phyloP scores from a whole-genome alignment of 2,888 invertebrate species.

The Sarcophaga caerulescens region DNA sequence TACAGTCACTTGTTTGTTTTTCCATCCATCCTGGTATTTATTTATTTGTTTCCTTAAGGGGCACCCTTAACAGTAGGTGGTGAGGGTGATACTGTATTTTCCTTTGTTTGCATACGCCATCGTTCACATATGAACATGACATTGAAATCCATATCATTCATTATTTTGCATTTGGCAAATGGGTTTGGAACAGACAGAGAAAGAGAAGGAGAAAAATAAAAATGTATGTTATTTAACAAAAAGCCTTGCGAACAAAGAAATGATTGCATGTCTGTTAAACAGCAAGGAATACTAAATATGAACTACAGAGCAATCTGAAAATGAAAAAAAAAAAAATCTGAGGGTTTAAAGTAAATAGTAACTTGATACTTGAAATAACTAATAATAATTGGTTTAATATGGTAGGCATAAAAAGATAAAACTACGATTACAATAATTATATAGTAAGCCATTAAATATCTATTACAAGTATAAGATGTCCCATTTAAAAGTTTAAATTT shows the following conservation, averaged over 20 bases:
- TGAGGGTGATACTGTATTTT: background rate
- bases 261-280: conserved; percentile 21
- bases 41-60: background rate
- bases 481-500: too few species aligned
- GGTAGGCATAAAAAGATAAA: too few species aligned
- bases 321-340: background rate
- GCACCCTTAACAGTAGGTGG: background rate
- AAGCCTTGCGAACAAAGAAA: background rate
- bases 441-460: too few species aligned
- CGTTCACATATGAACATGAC: conserved; percentile 31
- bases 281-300: background rate
- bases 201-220: background rate
- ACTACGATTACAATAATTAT: too few species aligned
- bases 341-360: too few species aligned
- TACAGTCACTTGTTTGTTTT: too few species aligned
- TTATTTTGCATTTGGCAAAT: background rate
- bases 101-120: background rate
- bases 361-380: too few species aligned
- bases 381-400: too few species aligned
- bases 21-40: too few species aligned
- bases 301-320: background rate
- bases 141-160: conserved; percentile 31
- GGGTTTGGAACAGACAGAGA: background rate
- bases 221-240: conserved; percentile 8
- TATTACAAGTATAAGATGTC: too few species aligned